phyloP scores from a whole-genome alignment of 2,113 vertebrate genomes.

The Rousettus leschenaultii region DNA sequence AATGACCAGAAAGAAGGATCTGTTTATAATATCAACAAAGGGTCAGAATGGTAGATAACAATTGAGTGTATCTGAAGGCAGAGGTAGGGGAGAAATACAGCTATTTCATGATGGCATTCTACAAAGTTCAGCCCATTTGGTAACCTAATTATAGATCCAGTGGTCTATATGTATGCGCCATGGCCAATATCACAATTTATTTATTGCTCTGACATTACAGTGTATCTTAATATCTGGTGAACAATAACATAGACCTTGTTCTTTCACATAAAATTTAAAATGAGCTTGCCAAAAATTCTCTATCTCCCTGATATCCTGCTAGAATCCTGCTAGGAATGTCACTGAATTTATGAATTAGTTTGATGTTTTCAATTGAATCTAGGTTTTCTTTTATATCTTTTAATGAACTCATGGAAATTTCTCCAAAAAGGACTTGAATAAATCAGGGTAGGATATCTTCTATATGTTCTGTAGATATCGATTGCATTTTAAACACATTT shows the following conservation, averaged over 20 bases:
- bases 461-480: neutral
- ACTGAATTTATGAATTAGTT: conserved; percentile 36
- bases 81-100: neutral
- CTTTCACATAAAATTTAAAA: conserved; percentile 1
- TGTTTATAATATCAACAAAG: neutral
- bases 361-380: neutral
- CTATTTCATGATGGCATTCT: neutral
- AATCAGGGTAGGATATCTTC: neutral
- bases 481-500: neutral
- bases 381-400: neutral
- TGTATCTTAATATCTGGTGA: neutral
- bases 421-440: neutral
- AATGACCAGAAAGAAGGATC: neutral
- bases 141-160: neutral
- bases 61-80: neutral
- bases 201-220: neutral
- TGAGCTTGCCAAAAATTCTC: neutral
- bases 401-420: neutral
- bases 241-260: neutral
- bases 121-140: neutral
- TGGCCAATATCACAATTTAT: neutral
- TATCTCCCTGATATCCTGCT: neutral
- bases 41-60: neutral
- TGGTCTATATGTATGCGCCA: neutral
- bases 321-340: neutral